Evolutionary conservation across 2,797 vertebrate genomes (phyloP), one percentile per base, ranked within the genome.

Genomic region (Gobio occitaniae): DNA sequence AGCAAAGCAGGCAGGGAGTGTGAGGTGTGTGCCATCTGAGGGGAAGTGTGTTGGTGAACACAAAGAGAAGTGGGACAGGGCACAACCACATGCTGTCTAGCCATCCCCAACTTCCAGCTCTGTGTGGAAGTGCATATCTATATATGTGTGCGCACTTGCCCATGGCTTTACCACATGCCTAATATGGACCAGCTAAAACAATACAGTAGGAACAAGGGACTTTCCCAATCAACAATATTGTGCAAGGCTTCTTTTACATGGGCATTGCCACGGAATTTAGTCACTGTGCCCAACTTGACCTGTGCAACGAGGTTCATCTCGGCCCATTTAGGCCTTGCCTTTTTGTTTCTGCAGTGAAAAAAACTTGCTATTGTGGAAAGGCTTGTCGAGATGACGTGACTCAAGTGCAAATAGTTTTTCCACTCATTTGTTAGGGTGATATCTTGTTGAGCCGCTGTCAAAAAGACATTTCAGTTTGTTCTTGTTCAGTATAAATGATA

Each of bases 11-110:
- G 78, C 44, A 56, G 59, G 70, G 70, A 38, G 44, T 21, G 32
- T 3, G 17, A 16, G 12, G 25, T 65, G 61, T 65, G 44, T 59
- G 72, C 25, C 52, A 83, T 71, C 38, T 38, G 12, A n/a, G 44
- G 56, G 10, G 75, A 88, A 90, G 76, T 86, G 78, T 89, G 68
- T 88, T 84, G 68, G 76, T 84, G 83, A 87, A 80, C 41, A 78
- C 72, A 86, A 68, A 83, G 84, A 84, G 82, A 87, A 87, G 76
- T 86, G 77, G 82, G 86, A 83, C 82, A 87, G 81, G 65, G 83
- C 80, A 74, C 59, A 79, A n/a, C 77, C 76, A 47, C 71, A 77
- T 2, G 5, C 48, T 56, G 38, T 48, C 25, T 48, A 48, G 68
- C 54, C 61, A 25, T 82, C 32, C 25, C 25, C 8, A 71, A 59